These are phyloP conservation scores for Panopea generosa DNA, from an alignment of 2,888 invertebrate genomes.

Conservation along the genomic window DNA sequence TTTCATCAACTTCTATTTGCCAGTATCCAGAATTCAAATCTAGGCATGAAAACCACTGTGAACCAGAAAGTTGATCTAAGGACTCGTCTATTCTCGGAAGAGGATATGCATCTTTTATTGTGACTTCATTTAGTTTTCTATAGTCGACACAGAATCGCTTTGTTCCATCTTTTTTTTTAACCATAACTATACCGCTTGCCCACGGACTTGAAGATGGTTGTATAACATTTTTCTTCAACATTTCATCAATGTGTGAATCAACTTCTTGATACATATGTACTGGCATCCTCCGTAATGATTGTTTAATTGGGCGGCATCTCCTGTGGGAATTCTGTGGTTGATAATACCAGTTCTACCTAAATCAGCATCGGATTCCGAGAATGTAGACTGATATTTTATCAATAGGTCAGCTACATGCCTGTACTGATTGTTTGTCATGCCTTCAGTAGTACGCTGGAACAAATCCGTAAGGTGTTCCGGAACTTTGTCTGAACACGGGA, in stretches of 20 bases:
- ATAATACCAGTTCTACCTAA: conserved; percentile 43
- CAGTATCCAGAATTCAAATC: conserved; percentile 58
- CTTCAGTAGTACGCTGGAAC: conserved; percentile 4
- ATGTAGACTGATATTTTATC: conserved; percentile 25
- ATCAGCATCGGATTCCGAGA: conserved; percentile 31
- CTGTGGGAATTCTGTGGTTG: conserved; percentile 46
- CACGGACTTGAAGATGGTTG: conserved; percentile 46
- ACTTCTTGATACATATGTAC: conserved; percentile 20
- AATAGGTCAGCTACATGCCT: conserved; percentile 21
- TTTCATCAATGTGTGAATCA: conserved; percentile 37
- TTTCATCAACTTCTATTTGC: conserved; percentile 61
- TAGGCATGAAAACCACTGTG: conserved; percentile 28
- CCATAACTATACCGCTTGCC: conserved; percentile 41
- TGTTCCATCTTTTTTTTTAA: conserved; percentile 39
- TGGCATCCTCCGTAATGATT: conserved; percentile 42
- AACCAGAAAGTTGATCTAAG: conserved; percentile 57
- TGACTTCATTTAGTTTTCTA: conserved; percentile 31
- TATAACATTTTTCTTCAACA: conserved; percentile 38
- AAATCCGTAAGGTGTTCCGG: conserved; percentile 22
- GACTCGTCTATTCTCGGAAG: conserved; percentile 48
- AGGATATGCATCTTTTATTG: conserved; percentile 34
- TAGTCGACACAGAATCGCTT: conserved; percentile 41
- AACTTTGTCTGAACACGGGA: too few relatives aligned
- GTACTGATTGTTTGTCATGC: background rate
- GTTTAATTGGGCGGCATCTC: conserved; percentile 49